phyloP scores from a whole-genome alignment of 2,113 vertebrate species.

The Blennius ocellaris region DNA sequence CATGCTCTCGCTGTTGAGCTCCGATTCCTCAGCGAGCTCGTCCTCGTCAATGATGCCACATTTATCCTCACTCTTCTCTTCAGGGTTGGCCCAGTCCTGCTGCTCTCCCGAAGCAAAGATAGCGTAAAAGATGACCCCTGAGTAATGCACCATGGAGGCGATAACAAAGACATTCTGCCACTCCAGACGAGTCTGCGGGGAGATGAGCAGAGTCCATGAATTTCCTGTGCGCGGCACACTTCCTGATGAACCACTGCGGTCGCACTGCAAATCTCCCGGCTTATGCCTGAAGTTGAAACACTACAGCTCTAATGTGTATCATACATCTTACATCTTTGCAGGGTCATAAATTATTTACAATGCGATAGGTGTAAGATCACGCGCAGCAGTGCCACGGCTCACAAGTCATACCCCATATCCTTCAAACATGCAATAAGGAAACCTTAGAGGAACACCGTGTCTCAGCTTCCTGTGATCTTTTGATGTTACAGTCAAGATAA shows the following conservation, averaged over 20 bases:
- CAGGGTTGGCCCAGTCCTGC: slow-evolving; percentile 96
- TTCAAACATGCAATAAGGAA: background rate
- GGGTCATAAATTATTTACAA: slow-evolving; percentile 34
- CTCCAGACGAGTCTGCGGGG: slow-evolving; percentile 91
- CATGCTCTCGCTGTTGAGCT: slow-evolving; percentile 85
- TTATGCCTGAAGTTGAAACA: slow-evolving; percentile 6
- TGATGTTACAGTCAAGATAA: background rate
- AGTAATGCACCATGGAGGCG: slow-evolving; percentile 94
- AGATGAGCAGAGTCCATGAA: slow-evolving; percentile 35
- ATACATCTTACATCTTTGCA: slow-evolving; percentile 19
- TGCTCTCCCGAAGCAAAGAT: slow-evolving; percentile 98
- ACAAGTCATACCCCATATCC: slow-evolving; percentile 3
- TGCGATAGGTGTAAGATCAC: slow-evolving; percentile 20
- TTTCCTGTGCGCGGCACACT: slow-evolving; percentile 24
- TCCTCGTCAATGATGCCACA: slow-evolving; percentile 93
- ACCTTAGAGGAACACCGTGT: background rate
- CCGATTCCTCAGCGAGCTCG: slow-evolving; percentile 93
- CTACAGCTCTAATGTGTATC: slow-evolving; percentile 15
- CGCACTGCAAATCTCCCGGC: slow-evolving; percentile 22
- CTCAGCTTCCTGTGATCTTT: background rate
- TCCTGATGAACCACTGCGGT: slow-evolving; percentile 1
- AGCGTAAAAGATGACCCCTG: slow-evolving; percentile 95
- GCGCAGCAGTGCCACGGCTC: background rate
- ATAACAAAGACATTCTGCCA: slow-evolving; percentile 98
- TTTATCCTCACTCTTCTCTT: slow-evolving; percentile 91